phyloP scores from a whole-genome alignment of 2,113 vertebrate genomes.

The Pithys albifrons region DNA sequence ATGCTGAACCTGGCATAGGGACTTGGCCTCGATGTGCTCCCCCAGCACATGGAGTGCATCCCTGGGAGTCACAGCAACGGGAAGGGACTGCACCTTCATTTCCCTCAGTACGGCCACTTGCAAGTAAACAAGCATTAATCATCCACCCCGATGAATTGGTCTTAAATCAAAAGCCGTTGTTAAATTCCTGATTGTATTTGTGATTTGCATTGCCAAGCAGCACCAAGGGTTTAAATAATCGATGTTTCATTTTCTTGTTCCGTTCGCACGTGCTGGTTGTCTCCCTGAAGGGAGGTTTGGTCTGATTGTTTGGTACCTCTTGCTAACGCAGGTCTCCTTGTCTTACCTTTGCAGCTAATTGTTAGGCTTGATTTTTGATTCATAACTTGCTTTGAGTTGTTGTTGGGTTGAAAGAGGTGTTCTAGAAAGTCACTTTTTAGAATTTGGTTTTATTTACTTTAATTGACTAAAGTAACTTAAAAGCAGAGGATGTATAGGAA shows the following conservation, averaged over 20 bases:
- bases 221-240: background rate
- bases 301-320: background rate
- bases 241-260: background rate
- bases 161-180: background rate
- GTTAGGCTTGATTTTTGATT: background rate
- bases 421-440: background rate
- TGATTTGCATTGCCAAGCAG: slow-evolving; percentile 34
- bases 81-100: background rate
- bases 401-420: background rate
- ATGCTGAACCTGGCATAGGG: background rate
- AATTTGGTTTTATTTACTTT: background rate
- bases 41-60: background rate
- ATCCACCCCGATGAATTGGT: background rate
- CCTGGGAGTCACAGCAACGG: background rate
- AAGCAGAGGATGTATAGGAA: background rate
- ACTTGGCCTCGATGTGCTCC: background rate
- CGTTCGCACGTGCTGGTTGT: background rate
- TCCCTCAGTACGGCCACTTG: background rate
- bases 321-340: background rate
- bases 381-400: background rate
- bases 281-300: background rate
- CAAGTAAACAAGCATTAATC: slow-evolving; percentile 19
- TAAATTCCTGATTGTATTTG: slow-evolving; percentile 16
- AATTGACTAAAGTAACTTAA: background rate
- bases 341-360: background rate